Conservation (phyloP, 1,140 invertebrate genomes). For the Schlechtendalia chinensis region DNA sequence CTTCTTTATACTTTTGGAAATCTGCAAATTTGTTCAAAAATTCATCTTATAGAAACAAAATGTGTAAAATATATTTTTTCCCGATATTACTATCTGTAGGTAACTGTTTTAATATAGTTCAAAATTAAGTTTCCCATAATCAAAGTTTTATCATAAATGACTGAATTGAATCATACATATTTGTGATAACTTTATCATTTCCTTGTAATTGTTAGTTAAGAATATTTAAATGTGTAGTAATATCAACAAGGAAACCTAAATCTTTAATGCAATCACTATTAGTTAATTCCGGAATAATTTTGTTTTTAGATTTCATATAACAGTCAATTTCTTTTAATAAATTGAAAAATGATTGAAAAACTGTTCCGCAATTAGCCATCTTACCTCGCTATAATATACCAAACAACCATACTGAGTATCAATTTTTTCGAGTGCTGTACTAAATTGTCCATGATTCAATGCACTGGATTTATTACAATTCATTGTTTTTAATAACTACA, state of each 20-base stretch:
- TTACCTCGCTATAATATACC: not conserved
- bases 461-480: not conserved
- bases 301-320: too few species aligned
- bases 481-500: not conserved
- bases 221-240: not conserved
- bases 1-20: slow-evolving; percentile 1
- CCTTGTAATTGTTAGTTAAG: not conserved
- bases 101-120: slow-evolving; percentile 4
- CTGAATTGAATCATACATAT: not conserved
- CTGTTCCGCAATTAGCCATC: not conserved
- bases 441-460: not conserved
- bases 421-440: too few species aligned
- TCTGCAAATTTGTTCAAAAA: not conserved
- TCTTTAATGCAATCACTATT: not conserved
- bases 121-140: slow-evolving; percentile 4
- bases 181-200: slow-evolving; percentile 3
- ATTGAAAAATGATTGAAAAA: too few species aligned
- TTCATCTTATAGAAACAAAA: slow-evolving; percentile 6
- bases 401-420: slow-evolving; percentile 10
- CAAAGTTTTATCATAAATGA: not conserved
- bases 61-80: not conserved
- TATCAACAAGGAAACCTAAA: not conserved
- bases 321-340: too few species aligned
- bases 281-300: not conserved
- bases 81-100: not conserved